These are phyloP conservation scores for Apeira syringaria DNA, from an alignment of 2,888 invertebrate species.

Conservation along the genomic window DNA sequence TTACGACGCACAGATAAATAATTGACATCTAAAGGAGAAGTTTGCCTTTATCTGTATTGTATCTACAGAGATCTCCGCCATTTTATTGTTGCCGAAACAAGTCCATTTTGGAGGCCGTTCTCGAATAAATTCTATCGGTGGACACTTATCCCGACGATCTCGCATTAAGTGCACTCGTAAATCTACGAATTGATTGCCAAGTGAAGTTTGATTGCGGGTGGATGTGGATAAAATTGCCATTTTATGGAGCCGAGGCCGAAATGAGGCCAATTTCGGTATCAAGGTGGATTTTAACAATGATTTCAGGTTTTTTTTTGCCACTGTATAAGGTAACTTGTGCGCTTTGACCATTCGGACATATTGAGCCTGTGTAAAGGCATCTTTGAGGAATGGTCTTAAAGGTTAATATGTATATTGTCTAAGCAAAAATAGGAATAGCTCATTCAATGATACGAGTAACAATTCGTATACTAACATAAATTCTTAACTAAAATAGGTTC, in stretches of 20 bases:
- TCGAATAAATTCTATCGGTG: conserved; percentile 39
- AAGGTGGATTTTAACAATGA: conserved; percentile 9
- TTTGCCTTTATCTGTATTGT: conserved; percentile 25
- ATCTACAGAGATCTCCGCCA: conserved; percentile 12
- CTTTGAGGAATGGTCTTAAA: too few species aligned
- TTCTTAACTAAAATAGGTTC: too few species aligned
- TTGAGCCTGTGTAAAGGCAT: too few species aligned
- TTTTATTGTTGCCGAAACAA: conserved; percentile 31
- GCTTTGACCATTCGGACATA: too few species aligned
- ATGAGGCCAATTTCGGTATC: conserved; percentile 22
- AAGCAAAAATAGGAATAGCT: too few species aligned
- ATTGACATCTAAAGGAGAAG: conserved; percentile 23
- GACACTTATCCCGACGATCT: conserved; percentile 38
- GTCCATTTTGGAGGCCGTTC: conserved; percentile 25
- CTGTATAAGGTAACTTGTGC: too few species aligned
- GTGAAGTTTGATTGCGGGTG: conserved; percentile 47
- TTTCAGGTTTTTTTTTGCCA: too few species aligned
- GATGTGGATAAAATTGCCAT: conserved; percentile 23
- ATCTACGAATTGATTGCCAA: conserved; percentile 46
- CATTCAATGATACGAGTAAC: too few species aligned
- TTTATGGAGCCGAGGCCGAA: conserved; percentile 28
- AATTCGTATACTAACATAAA: too few species aligned
- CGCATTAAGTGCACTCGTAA: conserved; percentile 50
- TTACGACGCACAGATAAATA: conserved; percentile 23
- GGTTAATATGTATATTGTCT: too few species aligned